Evolutionary conservation across 2,888 invertebrate species (phyloP).

Genomic region (Volucella bombylans): DNA sequence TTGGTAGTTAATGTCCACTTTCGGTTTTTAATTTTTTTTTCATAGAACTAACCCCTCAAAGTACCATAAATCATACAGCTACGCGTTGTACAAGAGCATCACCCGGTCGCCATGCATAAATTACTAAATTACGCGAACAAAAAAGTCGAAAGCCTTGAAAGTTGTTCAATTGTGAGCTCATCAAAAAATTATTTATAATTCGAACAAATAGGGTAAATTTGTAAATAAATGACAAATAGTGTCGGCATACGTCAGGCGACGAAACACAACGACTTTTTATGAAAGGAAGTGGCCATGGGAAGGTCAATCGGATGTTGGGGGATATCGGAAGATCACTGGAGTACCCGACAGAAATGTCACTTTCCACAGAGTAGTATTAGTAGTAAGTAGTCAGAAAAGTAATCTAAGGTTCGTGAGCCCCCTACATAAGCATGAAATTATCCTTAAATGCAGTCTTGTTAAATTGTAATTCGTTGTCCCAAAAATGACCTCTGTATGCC

Average conservation of each 20-base stretch:
- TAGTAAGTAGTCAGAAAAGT: too few relatives aligned
- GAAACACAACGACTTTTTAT: not conserved
- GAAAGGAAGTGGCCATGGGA: constrained; percentile 16
- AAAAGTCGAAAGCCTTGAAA: not conserved
- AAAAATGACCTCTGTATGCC: too few relatives aligned
- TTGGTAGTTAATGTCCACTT: constrained; percentile 13
- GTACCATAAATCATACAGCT: too few relatives aligned
- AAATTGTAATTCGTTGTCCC: too few relatives aligned
- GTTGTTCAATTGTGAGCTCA: not conserved
- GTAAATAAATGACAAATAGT: not conserved
- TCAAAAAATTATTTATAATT: constrained; percentile 12
- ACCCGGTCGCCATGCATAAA: too few relatives aligned
- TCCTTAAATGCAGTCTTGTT: too few relatives aligned
- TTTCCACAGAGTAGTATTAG: too few relatives aligned
- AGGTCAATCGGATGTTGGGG: constrained; percentile 45
- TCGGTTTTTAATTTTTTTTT: constrained; percentile 12
- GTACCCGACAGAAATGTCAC: not conserved
- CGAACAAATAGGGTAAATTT: constrained; percentile 5
- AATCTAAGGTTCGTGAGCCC: too few relatives aligned
- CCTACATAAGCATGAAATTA: too few relatives aligned
- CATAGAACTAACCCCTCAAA: constrained; percentile 2
- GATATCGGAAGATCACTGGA: not conserved
- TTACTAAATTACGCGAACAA: not conserved
- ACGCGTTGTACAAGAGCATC: too few relatives aligned
- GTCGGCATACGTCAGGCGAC: not conserved